Base-by-base conservation (phyloP, 2,888 invertebrate species). In the Alloscopus bannaensis region DNA sequence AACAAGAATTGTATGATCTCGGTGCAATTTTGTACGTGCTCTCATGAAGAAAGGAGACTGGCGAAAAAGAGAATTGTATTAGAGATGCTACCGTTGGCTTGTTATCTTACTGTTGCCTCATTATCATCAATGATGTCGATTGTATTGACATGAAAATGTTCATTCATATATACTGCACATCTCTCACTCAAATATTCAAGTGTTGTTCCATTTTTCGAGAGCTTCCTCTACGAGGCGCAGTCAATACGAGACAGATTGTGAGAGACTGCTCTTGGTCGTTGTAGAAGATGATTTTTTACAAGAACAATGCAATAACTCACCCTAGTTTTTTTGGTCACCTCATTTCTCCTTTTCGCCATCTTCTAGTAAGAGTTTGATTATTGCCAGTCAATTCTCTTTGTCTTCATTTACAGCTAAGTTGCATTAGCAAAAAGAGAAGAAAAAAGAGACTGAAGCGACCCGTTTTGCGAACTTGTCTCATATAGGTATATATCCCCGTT, bases 301-400 rank as follows among this genome's bases (percentile, higher is more conserved):
- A 78, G 78, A 78, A 77, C 70, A 77, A 77, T 76, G 76, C 60
- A 68, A 64, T 78, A 78, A 71, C 31, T 71, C 78, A 78, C 64
- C 65, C 78, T 71, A 78, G 78, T 45, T 77, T 64, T n/a, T 62
- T 64, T 71, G 69, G 78, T 65, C 78, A 78, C 78, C 78, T 71
- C 78, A 59, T 71, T 78, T 71, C 71, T 55, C 26, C 6, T 28
- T 55, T 52, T 3, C 24, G 24, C n/a, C n/a, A 57, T 3, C 4
- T 57, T 31, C 59, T 4, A 59, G 18, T 52, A 8, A 8, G 28
- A 28, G 29, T 59, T 29, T 59, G 59, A 76, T 69, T 55, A 24
- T 62, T 76, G 28, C 68, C 59, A 60, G 60, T 50, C 57, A 66
- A 59, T 59, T 75, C 62, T 22, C 69, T 57, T 62, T 76, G 60